Conservation (phyloP, 2,113 vertebrate species). For the Bostrychus sinensis region DNA sequence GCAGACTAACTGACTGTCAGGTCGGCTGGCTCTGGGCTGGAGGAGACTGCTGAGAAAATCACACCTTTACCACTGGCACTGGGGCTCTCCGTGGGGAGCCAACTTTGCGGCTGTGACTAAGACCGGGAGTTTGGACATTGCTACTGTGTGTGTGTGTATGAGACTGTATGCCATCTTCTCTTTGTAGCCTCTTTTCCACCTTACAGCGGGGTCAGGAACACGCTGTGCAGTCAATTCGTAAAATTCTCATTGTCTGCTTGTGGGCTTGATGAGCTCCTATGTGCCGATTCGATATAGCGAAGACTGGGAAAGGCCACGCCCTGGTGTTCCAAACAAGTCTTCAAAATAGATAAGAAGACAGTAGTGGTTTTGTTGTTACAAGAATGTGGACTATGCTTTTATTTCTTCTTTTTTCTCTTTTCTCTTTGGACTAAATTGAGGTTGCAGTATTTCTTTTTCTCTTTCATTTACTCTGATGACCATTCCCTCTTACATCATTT, state of each 20-base stretch:
- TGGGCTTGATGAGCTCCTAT: neutral
- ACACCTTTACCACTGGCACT: slow-evolving; percentile 60
- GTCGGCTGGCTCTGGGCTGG: slow-evolving; percentile 43
- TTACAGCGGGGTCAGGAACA: slow-evolving; percentile 52
- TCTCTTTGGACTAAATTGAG: neutral
- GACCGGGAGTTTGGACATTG: neutral
- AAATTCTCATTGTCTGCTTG: slow-evolving; percentile 19
- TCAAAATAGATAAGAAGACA: neutral
- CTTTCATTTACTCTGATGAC: neutral
- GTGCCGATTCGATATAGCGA: neutral
- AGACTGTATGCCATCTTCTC: slow-evolving; percentile 16
- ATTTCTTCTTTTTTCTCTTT: neutral
- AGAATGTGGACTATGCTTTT: neutral
- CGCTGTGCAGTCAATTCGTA: slow-evolving; percentile 36
- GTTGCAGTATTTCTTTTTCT: neutral
- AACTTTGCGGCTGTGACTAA: slow-evolving; percentile 20
- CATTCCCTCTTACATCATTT: neutral
- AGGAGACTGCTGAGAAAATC: slow-evolving; percentile 65
- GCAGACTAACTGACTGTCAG: slow-evolving; percentile 62
- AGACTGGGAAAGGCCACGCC: neutral
- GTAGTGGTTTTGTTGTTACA: neutral
- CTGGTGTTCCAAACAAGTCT: neutral
- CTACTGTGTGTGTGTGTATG: slow-evolving; percentile 4
- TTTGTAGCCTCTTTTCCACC: slow-evolving; percentile 35
- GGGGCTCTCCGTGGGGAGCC: slow-evolving; percentile 49